Evolutionary conservation across 2,797 vertebrate species (phyloP).

Genomic region (Arnoldichthys spilopterus): DNA sequence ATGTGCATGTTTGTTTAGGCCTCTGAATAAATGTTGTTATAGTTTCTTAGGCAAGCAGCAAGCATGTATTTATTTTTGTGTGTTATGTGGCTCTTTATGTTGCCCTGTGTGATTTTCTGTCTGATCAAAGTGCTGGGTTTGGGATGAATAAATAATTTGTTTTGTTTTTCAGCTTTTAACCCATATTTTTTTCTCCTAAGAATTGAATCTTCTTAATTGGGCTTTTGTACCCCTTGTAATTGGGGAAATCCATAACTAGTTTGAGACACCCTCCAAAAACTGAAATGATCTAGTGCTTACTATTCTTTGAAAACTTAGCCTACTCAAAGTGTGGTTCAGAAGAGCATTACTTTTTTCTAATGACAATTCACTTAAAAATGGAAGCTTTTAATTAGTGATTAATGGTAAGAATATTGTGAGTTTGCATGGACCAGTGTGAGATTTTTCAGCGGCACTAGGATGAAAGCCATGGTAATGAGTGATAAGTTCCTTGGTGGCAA

Average conservation of each 20-base stretch:
- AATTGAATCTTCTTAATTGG: constrained; percentile 33
- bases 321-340: background rate
- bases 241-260: constrained; percentile 17
- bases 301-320: background rate
- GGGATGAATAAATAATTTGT: constrained; percentile 38
- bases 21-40: background rate
- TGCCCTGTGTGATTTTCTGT: constrained; percentile 28
- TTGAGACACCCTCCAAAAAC: background rate
- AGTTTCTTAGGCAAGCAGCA: background rate
- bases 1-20: constrained; percentile 24
- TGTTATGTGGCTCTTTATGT: constrained; percentile 8
- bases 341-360: constrained; percentile 15
- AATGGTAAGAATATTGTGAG: background rate
- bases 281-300: background rate
- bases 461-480: constrained; percentile 48
- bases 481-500: constrained; percentile 35
- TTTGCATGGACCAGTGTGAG: constrained; percentile 14
- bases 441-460: constrained; percentile 38
- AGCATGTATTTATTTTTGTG: background rate
- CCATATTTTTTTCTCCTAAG: constrained; percentile 7
- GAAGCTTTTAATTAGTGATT: constrained; percentile 47
- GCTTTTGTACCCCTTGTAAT: constrained; percentile 18
- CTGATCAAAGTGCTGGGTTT: constrained; percentile 13
- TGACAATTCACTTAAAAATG: constrained; percentile 16
- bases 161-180: constrained; percentile 42